phyloP scores from a whole-genome alignment of 1,140 invertebrate genomes.

The Ostrea denselamellosa region DNA sequence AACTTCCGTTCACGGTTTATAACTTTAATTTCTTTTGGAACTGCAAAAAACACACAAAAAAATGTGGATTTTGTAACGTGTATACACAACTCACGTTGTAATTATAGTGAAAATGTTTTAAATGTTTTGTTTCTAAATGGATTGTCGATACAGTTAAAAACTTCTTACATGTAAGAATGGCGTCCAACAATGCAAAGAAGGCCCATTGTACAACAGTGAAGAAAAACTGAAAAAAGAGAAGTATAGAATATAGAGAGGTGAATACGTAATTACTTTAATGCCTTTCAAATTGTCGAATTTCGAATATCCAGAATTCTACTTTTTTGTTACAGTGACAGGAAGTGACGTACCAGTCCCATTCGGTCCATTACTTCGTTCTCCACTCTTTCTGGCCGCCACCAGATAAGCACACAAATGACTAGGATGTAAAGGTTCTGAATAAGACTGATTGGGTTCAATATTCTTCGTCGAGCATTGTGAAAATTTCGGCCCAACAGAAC shows the following conservation, averaged over 20 bases:
- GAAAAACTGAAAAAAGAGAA: slow-evolving; percentile 60
- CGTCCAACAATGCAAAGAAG: slow-evolving; percentile 61
- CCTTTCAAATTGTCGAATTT: not conserved
- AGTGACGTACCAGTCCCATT: slow-evolving; percentile 49
- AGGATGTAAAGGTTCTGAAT: slow-evolving; percentile 57
- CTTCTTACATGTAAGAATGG: slow-evolving; percentile 62
- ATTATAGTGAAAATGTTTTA: not conserved
- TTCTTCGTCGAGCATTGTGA: slow-evolving; percentile 50
- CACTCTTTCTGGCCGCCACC: slow-evolving; percentile 52
- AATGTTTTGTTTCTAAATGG: too few species aligned
- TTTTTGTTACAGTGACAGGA: not conserved
- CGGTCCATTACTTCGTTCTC: slow-evolving; percentile 53
- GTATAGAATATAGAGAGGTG: not conserved
- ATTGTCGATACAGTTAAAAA: not conserved
- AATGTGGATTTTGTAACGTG: not conserved
- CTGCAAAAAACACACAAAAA: slow-evolving; percentile 41
- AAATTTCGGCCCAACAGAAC: slow-evolving; percentile 63
- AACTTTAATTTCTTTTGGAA: slow-evolving; percentile 63
- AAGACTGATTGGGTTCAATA: slow-evolving; percentile 47
- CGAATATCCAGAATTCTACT: not conserved
- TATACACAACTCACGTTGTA: too few species aligned
- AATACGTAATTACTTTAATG: not conserved
- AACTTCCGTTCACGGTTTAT: slow-evolving; percentile 55
- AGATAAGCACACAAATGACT: slow-evolving; percentile 52
- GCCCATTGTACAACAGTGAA: slow-evolving; percentile 65